These are phyloP conservation scores for Agrotis exclamationis DNA, from an alignment of 2,888 invertebrate genomes.

Conservation along the genomic window DNA sequence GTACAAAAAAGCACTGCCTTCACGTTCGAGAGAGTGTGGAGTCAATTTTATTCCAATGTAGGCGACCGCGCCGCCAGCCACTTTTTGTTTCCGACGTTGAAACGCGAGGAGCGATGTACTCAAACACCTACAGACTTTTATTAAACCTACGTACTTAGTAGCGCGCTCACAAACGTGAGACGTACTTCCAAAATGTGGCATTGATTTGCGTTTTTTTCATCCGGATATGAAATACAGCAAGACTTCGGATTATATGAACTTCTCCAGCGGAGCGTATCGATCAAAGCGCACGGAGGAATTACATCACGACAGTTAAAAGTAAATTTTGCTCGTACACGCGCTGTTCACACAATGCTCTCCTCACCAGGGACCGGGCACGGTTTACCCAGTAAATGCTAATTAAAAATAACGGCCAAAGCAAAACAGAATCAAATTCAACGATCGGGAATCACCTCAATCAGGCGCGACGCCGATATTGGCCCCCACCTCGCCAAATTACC, in stretches of 20 bases:
- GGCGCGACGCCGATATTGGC: slow-evolving; percentile 89
- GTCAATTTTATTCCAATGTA: slow-evolving; percentile 91
- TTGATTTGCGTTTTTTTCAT: slow-evolving; percentile 54
- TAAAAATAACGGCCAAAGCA: slow-evolving; percentile 79
- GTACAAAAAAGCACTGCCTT: slow-evolving; percentile 88
- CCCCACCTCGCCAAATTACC: slow-evolving; percentile 90
- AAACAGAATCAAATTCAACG: slow-evolving; percentile 85
- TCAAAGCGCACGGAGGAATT: slow-evolving; percentile 29
- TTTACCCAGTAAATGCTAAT: slow-evolving; percentile 74
- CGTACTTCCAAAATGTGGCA: slow-evolving; percentile 54
- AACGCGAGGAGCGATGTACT: slow-evolving; percentile 89
- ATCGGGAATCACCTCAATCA: slow-evolving; percentile 90
- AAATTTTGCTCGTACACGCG: slow-evolving; percentile 7
- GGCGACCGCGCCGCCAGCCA: slow-evolving; percentile 89
- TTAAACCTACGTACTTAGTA: slow-evolving; percentile 82
- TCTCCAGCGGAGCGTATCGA: slow-evolving; percentile 24
- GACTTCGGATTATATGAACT: slow-evolving; percentile 21
- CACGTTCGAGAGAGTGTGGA: slow-evolving; percentile 91
- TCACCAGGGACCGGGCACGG: slow-evolving; percentile 23
- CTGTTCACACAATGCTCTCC: slow-evolving; percentile 11
- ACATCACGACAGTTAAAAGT: slow-evolving; percentile 32
- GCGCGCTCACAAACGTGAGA: slow-evolving; percentile 53
- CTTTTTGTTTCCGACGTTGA: slow-evolving; percentile 90
- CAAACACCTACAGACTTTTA: slow-evolving; percentile 90
- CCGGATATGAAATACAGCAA: slow-evolving; percentile 42